Conservation (phyloP, 2,888 invertebrate genomes). For the Drosophila niveifrons region DNA sequence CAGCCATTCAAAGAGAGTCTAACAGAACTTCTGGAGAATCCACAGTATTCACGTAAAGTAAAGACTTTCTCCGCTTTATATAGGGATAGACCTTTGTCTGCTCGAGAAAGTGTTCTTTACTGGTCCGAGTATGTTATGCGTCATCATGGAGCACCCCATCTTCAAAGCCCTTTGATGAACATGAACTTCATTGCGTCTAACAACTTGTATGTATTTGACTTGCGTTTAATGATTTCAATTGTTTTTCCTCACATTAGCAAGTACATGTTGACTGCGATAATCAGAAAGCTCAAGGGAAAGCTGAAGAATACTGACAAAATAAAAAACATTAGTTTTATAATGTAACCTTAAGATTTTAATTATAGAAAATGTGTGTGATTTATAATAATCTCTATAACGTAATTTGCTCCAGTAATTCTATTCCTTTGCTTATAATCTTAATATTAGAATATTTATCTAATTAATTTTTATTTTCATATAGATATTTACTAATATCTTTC, state of each 20-base stretch:
- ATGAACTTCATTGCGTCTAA: conserved; percentile 85
- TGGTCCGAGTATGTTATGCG: conserved; percentile 88
- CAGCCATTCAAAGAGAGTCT: conserved; percentile 54
- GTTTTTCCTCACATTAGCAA: not conserved
- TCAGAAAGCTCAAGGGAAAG: conserved; percentile 18
- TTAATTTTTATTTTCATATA: too few relatives aligned
- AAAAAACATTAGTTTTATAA: conserved; percentile 16
- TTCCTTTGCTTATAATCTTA: too few relatives aligned
- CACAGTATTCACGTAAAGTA: conserved; percentile 75
- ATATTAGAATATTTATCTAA: too few relatives aligned
- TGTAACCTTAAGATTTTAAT: too few relatives aligned
- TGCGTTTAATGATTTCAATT: conserved; percentile 40
- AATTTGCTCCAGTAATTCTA: too few relatives aligned
- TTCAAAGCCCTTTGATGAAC: conserved; percentile 86
- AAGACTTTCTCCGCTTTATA: conserved; percentile 85
- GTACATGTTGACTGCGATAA: not conserved
- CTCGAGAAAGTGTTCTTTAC: conserved; percentile 86
- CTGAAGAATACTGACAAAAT: not conserved
- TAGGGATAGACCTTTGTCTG: conserved; percentile 86
- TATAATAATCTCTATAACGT: too few relatives aligned
- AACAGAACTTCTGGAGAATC: conserved; percentile 70
- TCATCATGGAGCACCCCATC: conserved; percentile 86
- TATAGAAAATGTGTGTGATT: too few relatives aligned
- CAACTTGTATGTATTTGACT: conserved; percentile 86
- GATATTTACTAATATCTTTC: too few relatives aligned